phyloP scores from a whole-genome alignment of 2,888 invertebrate genomes.

The Scaptomyza polygonia region DNA sequence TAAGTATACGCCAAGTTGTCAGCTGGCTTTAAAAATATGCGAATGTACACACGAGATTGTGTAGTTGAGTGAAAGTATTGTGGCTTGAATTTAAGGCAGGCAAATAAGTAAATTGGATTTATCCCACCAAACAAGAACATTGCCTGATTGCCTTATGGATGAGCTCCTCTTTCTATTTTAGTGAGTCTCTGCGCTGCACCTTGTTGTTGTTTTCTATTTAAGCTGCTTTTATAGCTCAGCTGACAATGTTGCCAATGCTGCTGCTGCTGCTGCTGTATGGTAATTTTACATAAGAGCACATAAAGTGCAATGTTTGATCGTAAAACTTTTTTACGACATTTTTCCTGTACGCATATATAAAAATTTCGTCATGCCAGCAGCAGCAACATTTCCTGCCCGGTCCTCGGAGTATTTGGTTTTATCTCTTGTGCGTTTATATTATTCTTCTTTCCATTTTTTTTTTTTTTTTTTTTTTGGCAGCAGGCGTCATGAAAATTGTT shows the following conservation, averaged over 20 bases:
- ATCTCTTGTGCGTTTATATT: slow-evolving; percentile 74
- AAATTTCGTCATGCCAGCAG: slow-evolving; percentile 61
- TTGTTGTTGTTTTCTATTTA: slow-evolving; percentile 48
- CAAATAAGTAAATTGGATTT: slow-evolving; percentile 76
- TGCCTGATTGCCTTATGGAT: slow-evolving; percentile 71
- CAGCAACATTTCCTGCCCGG: slow-evolving; percentile 4
- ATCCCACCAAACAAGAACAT: slow-evolving; percentile 57
- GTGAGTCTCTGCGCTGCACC: slow-evolving; percentile 42
- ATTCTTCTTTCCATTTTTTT: slow-evolving; percentile 26
- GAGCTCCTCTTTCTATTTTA: slow-evolving; percentile 7
- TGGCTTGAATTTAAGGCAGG: slow-evolving; percentile 11
- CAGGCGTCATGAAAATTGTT: slow-evolving; percentile 57
- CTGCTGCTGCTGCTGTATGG: slow-evolving; percentile 78
- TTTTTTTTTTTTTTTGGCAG: slow-evolving; percentile 18
- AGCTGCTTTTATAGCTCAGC: slow-evolving; percentile 76
- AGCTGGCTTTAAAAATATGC: slow-evolving; percentile 36
- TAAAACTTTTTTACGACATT: slow-evolving; percentile 82
- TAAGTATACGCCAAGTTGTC: slow-evolving; percentile 44
- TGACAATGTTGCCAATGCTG: slow-evolving; percentile 79
- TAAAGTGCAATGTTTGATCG: slow-evolving; percentile 81
- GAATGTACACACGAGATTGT: not conserved
- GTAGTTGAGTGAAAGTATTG: not conserved
- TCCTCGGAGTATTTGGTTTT: slow-evolving; percentile 71
- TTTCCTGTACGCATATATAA: slow-evolving; percentile 72
- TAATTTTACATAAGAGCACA: slow-evolving; percentile 80